Base-by-base conservation (phyloP, 2,888 invertebrate genomes). In the Caenorhabditis virilis region DNA sequence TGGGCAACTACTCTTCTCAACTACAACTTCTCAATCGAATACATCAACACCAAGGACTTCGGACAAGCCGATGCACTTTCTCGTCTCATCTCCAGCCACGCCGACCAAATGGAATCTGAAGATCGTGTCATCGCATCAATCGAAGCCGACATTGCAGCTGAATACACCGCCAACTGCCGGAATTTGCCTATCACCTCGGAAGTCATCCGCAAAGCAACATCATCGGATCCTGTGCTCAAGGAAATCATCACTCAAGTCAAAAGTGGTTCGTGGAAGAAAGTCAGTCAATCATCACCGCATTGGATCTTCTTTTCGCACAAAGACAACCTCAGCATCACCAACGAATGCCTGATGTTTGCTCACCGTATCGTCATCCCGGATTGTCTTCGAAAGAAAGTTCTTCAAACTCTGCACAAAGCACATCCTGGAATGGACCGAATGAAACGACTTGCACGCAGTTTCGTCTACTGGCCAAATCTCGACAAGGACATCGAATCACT, bases 41-140 rank as follows among this genome's bases (percentile, higher is more conserved):
- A 78, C 53, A 49, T 71, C 13, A 62, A 67, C n/a, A 79, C 82
- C 0, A 39, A 43, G 1, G 47, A 72, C 5, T 82, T 82, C 64
- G 78, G 73, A 1, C 78, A 84, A 55, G 82, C 81, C 18, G 82
- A 84, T 62, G 70, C 69, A n/a, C 68, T 84, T 16, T 83, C 81
- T 3, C 52, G 82, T 2, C 49, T 80, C 13, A 69, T 69, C 16
- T 30, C 46, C n/a, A 18, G 30, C 6, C 45, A 45, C 2, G 2
- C 22, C 6, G 11, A 18, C 6, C 27, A 49, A 6, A 22, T 48
- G n/a, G 69, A 69, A 16, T 16, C 20, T 4, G 69, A 69, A 36
- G 65, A 61, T 25, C 27, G 27, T 13, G 49, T 64, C 30, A 53
- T 49, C n/a, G 54, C 58, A 13, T 33, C 30, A 20, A 42, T 51